A percentile compares a stretch with the other conserved stretches of the same genome.
These are phyloP conservation scores for Patella caerulea DNA, from an alignment of 2,888 invertebrate species.

Conservation along the genomic window DNA sequence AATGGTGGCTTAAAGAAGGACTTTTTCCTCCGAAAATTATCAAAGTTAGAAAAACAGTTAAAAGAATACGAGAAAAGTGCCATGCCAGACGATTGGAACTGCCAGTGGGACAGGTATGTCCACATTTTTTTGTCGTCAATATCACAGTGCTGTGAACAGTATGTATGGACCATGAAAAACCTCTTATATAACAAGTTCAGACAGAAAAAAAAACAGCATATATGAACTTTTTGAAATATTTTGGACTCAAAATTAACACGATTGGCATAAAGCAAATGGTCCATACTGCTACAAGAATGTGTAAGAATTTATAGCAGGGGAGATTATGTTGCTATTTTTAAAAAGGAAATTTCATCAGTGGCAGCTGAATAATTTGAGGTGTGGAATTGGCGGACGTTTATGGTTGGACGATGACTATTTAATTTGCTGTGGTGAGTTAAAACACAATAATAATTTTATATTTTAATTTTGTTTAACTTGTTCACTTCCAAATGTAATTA, in stretches of 20 bases:
- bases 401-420: constrained; percentile 23
- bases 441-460: no score
- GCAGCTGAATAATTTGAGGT: background rate
- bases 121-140: constrained; percentile 24
- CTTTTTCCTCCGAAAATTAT: constrained; percentile 78
- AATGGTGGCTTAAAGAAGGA: constrained; percentile 76
- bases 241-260: no score
- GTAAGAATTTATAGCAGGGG: background rate
- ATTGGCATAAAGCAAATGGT: background rate
- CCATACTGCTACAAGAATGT: constrained; percentile 4
- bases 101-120: constrained; percentile 82
- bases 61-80: constrained; percentile 78
- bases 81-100: constrained; percentile 80
- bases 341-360: no score
- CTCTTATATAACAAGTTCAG: no score
- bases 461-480: no score
- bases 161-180: constrained; percentile 31
- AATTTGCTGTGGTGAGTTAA: constrained; percentile 25
- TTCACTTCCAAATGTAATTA: no score
- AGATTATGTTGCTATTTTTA: no score
- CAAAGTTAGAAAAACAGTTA: constrained; percentile 77
- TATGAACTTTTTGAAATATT: no score
- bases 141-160: constrained; percentile 15
- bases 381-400: background rate
- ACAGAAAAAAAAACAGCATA: no score